Conservation (phyloP, 2,113 vertebrate genomes). For the Bos taurus region DNA sequence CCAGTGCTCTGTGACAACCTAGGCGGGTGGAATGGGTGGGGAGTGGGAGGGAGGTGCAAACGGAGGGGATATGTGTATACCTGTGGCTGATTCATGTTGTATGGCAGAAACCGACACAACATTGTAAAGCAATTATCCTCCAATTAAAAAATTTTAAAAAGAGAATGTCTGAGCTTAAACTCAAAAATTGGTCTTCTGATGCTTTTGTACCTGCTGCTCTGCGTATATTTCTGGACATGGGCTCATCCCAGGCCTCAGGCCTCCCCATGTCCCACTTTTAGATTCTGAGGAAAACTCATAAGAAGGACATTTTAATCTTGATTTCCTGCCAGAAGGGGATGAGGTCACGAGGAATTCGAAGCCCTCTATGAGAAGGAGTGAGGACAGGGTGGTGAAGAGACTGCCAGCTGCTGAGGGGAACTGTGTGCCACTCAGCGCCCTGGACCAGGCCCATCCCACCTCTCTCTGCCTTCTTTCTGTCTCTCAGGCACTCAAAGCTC, state of each 20-base stretch:
- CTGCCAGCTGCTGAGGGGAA: neutral
- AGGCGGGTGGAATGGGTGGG: neutral
- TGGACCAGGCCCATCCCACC: accelerated
- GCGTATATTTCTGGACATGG: neutral
- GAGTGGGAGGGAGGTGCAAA: neutral
- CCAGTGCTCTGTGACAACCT: neutral
- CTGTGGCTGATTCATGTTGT: neutral
- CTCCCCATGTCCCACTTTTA: neutral
- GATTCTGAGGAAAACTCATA: neutral
- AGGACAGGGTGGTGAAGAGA: neutral
- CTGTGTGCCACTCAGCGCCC: accelerated
- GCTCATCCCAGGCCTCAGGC: neutral
- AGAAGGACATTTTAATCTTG: neutral
- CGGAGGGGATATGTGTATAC: neutral
- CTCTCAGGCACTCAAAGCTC: neutral
- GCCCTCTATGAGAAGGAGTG: accelerated
- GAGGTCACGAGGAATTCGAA: neutral
- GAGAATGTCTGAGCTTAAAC: neutral
- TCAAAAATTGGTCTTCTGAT: neutral
- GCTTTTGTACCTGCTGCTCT: neutral
- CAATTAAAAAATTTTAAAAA: neutral
- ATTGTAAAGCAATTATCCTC: neutral
- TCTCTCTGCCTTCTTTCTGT: neutral
- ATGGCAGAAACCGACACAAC: neutral
- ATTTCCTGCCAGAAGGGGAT: neutral